Evolutionary conservation across 1,140 invertebrate species (phyloP).

Genomic region (Cyclargus thomasi): DNA sequence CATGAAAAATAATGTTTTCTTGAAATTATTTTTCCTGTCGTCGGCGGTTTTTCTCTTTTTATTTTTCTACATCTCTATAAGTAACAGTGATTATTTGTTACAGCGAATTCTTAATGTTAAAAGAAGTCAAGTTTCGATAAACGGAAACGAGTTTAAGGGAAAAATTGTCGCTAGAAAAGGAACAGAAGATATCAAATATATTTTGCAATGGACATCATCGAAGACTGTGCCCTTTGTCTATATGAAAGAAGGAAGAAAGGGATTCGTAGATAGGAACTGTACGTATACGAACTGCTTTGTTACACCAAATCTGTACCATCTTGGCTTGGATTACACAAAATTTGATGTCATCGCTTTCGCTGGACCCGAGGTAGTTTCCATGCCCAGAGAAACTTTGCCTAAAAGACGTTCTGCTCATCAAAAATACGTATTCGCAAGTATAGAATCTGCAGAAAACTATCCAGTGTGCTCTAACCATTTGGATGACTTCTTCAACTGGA

Average conservation of each 20-base stretch:
- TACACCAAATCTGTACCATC: constrained; percentile 35
- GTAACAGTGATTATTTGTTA: constrained; percentile 14
- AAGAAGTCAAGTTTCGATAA: background rate
- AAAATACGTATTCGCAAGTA: constrained; percentile 54
- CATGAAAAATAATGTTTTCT: constrained; percentile 19
- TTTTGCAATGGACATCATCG: constrained; percentile 49
- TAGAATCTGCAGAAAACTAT: constrained; percentile 62
- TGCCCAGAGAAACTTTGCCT: background rate
- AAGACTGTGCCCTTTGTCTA: constrained; percentile 44
- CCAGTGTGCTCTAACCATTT: constrained; percentile 42
- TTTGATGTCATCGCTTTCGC: constrained; percentile 54
- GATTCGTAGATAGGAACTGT: constrained; percentile 44
- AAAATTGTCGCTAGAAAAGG: background rate
- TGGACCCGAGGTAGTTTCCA: constrained; percentile 30
- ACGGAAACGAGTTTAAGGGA: background rate
- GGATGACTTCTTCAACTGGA: constrained; percentile 76
- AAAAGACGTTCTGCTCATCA: constrained; percentile 39
- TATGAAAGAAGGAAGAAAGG: constrained; percentile 41
- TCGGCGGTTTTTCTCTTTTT: constrained; percentile 11
- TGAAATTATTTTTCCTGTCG: constrained; percentile 22
- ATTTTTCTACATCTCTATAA: constrained; percentile 18
- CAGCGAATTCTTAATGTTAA: background rate
- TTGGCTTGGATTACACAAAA: constrained; percentile 37
- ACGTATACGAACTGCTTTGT: constrained; percentile 48
- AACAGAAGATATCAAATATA: constrained; percentile 40